Conservation (phyloP, 2,797 vertebrate species). For the Periparus ater region DNA sequence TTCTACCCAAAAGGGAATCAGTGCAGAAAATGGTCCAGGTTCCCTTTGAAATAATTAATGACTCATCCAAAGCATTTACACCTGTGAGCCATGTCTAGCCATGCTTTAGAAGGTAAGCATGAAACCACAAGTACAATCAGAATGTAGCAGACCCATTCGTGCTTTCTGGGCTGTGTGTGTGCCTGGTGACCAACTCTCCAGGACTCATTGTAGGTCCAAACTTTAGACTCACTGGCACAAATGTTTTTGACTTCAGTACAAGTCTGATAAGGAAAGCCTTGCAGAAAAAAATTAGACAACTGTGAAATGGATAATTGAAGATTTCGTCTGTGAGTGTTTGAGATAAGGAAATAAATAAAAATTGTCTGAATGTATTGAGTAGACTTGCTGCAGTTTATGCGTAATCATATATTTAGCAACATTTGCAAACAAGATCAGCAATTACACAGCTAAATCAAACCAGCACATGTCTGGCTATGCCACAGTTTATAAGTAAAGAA, state of each 20-base stretch:
- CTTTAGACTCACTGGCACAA: neutral
- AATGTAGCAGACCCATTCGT: fast-evolving
- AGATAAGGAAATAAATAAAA: conserved; percentile 34
- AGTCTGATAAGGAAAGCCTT: neutral
- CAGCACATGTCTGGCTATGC: neutral
- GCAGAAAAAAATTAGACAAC: neutral
- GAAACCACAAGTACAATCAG: neutral
- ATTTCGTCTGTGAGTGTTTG: neutral
- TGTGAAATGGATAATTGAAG: neutral
- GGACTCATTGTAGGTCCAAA: neutral
- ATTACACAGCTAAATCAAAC: conserved; percentile 14
- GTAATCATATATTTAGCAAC: conserved; percentile 32
- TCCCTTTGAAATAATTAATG: neutral
- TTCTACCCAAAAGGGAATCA: neutral
- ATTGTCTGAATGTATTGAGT: neutral
- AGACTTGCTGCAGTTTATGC: neutral
- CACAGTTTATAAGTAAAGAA: neutral
- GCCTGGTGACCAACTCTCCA: neutral
- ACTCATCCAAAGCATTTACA: neutral
- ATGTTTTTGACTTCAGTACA: neutral
- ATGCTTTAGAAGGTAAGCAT: neutral
- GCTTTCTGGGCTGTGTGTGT: neutral
- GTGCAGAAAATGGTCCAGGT: no score
- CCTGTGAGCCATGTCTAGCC: neutral
- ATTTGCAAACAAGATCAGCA: conserved; percentile 31